Evolutionary conservation across 1,140 invertebrate species (phyloP).

Genomic region (Papilio machaon): DNA sequence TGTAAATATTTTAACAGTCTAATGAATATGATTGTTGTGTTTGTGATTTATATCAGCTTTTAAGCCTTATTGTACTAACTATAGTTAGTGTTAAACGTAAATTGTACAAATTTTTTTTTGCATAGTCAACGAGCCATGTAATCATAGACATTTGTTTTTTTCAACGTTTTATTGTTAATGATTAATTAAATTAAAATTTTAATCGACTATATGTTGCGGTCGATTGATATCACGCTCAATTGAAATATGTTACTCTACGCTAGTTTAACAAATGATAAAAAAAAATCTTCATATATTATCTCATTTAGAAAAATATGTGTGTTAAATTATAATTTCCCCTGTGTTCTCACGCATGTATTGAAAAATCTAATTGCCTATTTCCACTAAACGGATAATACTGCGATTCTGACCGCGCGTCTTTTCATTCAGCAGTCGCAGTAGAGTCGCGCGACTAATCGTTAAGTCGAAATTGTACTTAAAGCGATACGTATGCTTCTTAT

Average conservation of each 20-base stretch:
- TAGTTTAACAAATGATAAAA: not conserved
- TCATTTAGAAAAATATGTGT: not conserved
- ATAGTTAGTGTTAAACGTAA: slow-evolving; percentile 46
- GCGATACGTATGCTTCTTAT: not conserved
- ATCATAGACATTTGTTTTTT: slow-evolving; percentile 43
- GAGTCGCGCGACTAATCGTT: not conserved
- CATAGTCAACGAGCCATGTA: slow-evolving; percentile 62
- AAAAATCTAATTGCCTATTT: not conserved
- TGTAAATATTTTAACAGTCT: slow-evolving; percentile 44
- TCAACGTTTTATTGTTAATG: slow-evolving; percentile 38
- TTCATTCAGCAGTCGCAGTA: not conserved
- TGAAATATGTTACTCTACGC: not conserved
- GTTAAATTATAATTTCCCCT: slow-evolving; percentile 3
- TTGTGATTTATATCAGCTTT: slow-evolving; percentile 47
- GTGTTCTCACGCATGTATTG: not conserved
- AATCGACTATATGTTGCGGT: slow-evolving; percentile 22
- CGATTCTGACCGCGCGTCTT: not conserved
- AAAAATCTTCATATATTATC: not conserved
- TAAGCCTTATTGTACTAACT: slow-evolving; percentile 47
- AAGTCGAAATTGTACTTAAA: not conserved
- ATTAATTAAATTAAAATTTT: slow-evolving; percentile 33
- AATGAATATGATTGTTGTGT: slow-evolving; percentile 46
- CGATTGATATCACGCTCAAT: not conserved
- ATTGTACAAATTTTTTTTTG: slow-evolving; percentile 49
- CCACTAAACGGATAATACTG: not conserved